Conservation (phyloP, 2,888 invertebrate genomes). For the Agrotis exclamationis region DNA sequence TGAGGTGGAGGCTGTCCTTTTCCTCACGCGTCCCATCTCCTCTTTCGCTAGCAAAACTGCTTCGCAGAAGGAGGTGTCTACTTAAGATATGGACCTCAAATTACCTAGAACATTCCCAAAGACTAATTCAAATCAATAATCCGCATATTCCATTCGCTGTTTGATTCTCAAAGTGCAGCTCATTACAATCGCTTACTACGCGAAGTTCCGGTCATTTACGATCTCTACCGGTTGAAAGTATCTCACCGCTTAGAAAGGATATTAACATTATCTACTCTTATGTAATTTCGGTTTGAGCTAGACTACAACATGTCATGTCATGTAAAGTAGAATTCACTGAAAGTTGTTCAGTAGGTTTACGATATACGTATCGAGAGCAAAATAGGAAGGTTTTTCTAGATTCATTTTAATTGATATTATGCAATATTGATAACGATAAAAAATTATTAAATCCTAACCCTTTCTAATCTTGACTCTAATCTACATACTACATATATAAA, state of each 20-base stretch:
- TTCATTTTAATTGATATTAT: no score
- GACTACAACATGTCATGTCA: not conserved
- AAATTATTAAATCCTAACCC: no score
- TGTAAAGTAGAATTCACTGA: not conserved
- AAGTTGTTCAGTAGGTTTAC: not conserved
- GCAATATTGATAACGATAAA: no score
- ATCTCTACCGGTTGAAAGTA: conserved; percentile 38
- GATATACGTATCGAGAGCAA: not conserved
- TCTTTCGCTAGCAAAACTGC: no score
- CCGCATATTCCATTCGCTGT: not conserved
- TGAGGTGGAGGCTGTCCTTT: no score
- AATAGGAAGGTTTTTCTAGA: not conserved
- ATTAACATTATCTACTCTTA: conserved; percentile 34
- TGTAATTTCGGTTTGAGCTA: conserved; percentile 15
- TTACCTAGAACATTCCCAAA: no score
- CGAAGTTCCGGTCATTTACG: conserved; percentile 40
- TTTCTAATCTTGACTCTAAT: no score
- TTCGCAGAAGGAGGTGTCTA: no score
- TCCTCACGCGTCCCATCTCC: no score
- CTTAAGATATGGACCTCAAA: no score
- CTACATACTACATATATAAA: no score
- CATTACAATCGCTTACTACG: not conserved
- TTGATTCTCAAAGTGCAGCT: conserved; percentile 4
- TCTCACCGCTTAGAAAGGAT: conserved; percentile 48
- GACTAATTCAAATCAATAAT: no score